These are phyloP conservation scores for Vespertilio murinus DNA, from an alignment of 2,797 vertebrate species.

Conservation along the genomic window DNA sequence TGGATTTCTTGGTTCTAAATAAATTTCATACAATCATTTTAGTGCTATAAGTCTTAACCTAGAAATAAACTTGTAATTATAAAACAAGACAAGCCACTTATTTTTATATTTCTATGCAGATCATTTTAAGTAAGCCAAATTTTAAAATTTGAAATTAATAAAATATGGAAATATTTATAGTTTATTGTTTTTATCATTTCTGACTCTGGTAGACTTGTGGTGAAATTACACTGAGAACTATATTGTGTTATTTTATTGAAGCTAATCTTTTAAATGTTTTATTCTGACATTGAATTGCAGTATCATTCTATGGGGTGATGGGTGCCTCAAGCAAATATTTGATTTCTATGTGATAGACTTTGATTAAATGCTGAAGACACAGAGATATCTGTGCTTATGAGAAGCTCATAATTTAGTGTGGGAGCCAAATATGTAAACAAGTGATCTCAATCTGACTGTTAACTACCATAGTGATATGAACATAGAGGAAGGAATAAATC, in stretches of 20 bases:
- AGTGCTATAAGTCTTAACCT: background rate
- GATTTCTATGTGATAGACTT: background rate
- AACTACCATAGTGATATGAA: background rate
- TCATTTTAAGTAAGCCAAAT: background rate
- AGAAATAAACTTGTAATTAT: conserved; percentile 16
- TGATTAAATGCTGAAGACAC: background rate
- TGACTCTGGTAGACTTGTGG: background rate
- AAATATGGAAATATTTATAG: conserved; percentile 31
- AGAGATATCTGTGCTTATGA: background rate
- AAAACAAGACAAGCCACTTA: conserved; percentile 21
- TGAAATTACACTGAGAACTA: background rate
- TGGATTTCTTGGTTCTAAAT: background rate
- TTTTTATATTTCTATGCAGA: background rate
- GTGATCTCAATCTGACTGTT: background rate
- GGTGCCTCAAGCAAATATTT: background rate
- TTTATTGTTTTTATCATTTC: conserved; percentile 25
- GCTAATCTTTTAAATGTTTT: background rate
- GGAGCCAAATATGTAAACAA: background rate
- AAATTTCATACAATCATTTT: background rate
- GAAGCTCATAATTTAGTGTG: background rate
- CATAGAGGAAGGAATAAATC: background rate
- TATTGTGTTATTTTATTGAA: background rate
- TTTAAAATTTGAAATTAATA: conserved; percentile 21
- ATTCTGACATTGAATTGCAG: background rate
- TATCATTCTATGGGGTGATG: background rate